These are phyloP conservation scores for Tetanocera ferruginea DNA, from an alignment of 2,888 invertebrate species.

Conservation along the genomic window DNA sequence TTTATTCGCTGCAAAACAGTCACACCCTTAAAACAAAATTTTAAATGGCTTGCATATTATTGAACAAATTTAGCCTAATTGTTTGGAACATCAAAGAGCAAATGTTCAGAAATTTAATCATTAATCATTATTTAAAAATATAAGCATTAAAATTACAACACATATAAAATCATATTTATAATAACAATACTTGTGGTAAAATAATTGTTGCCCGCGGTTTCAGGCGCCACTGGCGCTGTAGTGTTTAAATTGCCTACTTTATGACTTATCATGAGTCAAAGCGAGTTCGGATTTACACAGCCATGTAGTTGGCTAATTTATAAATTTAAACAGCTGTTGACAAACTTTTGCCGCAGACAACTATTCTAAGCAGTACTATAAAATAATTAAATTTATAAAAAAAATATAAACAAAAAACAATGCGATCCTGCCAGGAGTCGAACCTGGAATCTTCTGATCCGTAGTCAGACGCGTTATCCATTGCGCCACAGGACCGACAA, in stretches of 20 bases:
- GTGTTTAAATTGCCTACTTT: background rate
- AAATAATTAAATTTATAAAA: background rate
- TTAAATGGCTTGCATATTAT: background rate
- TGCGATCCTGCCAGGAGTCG: slow-evolving; percentile 71
- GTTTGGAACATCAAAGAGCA: background rate
- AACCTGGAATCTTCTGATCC: slow-evolving; percentile 72
- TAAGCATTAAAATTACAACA: background rate
- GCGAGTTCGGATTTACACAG: background rate
- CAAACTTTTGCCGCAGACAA: background rate
- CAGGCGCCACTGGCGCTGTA: background rate
- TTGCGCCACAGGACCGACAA: slow-evolving; percentile 70
- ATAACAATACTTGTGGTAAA: background rate
- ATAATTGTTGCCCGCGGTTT: background rate
- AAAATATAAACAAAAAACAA: slow-evolving; percentile 7
- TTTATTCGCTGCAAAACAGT: background rate
- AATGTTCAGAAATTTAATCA: slow-evolving; percentile 6
- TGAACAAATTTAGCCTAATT: slow-evolving; percentile 5
- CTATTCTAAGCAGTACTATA: no score
- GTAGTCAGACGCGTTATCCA: slow-evolving; percentile 72
- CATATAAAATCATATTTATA: background rate
- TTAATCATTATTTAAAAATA: slow-evolving; percentile 19
- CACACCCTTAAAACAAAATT: background rate
- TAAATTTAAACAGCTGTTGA: background rate
- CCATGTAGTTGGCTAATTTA: background rate
- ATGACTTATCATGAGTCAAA: background rate